phyloP scores from a whole-genome alignment of 2,888 invertebrate genomes.

The Callyntrura sp. region DNA sequence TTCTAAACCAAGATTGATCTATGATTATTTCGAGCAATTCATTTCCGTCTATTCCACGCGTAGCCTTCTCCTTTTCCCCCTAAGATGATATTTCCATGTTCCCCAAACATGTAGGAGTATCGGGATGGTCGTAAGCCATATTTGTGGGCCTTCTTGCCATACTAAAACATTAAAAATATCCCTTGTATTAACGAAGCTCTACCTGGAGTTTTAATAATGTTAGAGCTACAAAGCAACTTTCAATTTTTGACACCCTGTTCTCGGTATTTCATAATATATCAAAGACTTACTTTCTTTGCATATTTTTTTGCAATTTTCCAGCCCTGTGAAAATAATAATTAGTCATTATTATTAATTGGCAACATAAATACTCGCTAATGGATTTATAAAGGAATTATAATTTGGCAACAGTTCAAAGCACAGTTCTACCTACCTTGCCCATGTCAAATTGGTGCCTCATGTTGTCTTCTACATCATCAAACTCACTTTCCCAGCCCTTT shows the following conservation, averaged over 20 bases:
- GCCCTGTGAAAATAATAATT: constrained; percentile 36
- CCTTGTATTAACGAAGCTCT: not conserved
- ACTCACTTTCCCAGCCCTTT: constrained; percentile 43
- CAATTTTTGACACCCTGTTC: not conserved
- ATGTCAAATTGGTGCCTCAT: constrained; percentile 53
- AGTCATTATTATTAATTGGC: no score
- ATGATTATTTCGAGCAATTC: no score
- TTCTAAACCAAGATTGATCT: no score
- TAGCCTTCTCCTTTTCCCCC: constrained; percentile 33
- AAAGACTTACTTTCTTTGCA: constrained; percentile 56
- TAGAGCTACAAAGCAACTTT: constrained; percentile 6
- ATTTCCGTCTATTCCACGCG: constrained; percentile 1
- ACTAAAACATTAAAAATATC: constrained; percentile 48
- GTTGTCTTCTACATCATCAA: constrained; percentile 47
- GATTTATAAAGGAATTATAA: no score
- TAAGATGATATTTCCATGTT: constrained; percentile 52
- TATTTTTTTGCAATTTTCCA: constrained; percentile 59
- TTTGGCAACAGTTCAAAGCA: no score
- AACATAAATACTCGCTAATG: not conserved
- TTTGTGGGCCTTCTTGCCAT: constrained; percentile 65
- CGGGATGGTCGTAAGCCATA: constrained; percentile 63
- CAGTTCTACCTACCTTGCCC: constrained; percentile 61
- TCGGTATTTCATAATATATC: no score
- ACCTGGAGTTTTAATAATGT: not conserved
- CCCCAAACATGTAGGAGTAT: constrained; percentile 57